A percentile compares a stretch with the other conserved stretches of the same genome.
phyloP scores from a whole-genome alignment of 2,797 vertebrate genomes.

The Fistularia tabacaria region DNA sequence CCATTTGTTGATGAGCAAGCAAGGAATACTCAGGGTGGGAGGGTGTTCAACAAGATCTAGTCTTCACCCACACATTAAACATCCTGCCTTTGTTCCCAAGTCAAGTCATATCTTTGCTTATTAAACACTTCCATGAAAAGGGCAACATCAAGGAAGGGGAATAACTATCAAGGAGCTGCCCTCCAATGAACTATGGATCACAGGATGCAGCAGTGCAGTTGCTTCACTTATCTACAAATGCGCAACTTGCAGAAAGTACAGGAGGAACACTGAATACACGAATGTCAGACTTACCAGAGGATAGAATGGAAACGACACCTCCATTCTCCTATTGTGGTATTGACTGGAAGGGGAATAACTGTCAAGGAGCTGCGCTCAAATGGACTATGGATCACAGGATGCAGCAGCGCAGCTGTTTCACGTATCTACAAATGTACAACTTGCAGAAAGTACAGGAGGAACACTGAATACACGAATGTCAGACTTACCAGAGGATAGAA shows the following conservation, averaged over 20 bases:
- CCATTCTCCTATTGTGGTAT: slow-evolving; percentile 4
- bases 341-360: slow-evolving; percentile 6
- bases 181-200: slow-evolving; percentile 4
- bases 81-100: slow-evolving; percentile 31
- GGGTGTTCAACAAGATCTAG: slow-evolving; percentile 5
- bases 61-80: slow-evolving; percentile 26
- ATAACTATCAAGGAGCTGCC: no score
- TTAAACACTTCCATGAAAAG: no score
- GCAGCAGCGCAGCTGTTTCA: background rate
- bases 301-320: background rate
- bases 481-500: background rate
- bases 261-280: slow-evolving; percentile 1
- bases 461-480: slow-evolving; percentile 5
- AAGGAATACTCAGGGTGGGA: slow-evolving; percentile 27
- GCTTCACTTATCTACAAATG: slow-evolving; percentile 4
- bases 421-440: slow-evolving; percentile 10
- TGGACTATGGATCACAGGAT: slow-evolving; percentile 17
- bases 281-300: background rate
- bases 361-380: no score
- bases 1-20: slow-evolving; percentile 14
- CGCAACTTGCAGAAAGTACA: slow-evolving; percentile 3
- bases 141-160: no score
- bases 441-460: slow-evolving; percentile 6
- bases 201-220: slow-evolving; percentile 13
- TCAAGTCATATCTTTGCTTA: slow-evolving; percentile 8